Evolutionary conservation across 2,113 vertebrate species (phyloP).

Genomic region (Rhinichthys klamathensis): DNA sequence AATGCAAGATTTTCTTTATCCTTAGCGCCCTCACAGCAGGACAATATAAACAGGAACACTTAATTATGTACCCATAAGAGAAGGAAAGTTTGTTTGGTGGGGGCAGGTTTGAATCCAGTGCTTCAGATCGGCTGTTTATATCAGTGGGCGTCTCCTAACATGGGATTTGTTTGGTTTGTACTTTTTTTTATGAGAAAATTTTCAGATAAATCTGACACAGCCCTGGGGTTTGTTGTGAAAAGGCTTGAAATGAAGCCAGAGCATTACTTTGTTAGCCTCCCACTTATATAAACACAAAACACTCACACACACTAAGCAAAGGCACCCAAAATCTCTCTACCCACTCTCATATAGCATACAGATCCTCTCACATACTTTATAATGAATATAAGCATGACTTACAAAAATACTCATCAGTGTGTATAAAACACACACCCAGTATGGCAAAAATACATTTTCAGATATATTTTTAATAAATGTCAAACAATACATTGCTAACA

Average conservation of each 20-base stretch:
- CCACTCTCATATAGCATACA: constrained; percentile 27
- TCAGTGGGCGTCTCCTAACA: constrained; percentile 58
- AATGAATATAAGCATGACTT: not conserved
- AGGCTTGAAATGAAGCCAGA: constrained; percentile 55
- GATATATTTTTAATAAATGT: not conserved
- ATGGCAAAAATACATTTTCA: too few species aligned
- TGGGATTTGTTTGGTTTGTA: constrained; percentile 67
- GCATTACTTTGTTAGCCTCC: constrained; percentile 66
- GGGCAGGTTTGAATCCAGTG: constrained; percentile 42
- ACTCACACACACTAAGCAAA: constrained; percentile 48
- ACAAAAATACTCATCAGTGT: not conserved
- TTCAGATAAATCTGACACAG: constrained; percentile 59
- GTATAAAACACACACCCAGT: not conserved
- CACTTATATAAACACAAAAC: constrained; percentile 62
- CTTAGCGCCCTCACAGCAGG: too few species aligned
- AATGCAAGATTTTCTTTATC: not conserved
- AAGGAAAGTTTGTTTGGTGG: constrained; percentile 12
- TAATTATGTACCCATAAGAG: not conserved
- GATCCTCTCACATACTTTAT: constrained; percentile 25
- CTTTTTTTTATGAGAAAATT: constrained; percentile 68
- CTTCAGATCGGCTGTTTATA: constrained; percentile 38
- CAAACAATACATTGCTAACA: not conserved
- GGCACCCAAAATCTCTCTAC: constrained; percentile 28
- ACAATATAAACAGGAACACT: not conserved
- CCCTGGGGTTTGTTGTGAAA: constrained; percentile 62